Base-by-base conservation (phyloP, 2,113 vertebrate genomes). In the Pygoscelis adeliae region DNA sequence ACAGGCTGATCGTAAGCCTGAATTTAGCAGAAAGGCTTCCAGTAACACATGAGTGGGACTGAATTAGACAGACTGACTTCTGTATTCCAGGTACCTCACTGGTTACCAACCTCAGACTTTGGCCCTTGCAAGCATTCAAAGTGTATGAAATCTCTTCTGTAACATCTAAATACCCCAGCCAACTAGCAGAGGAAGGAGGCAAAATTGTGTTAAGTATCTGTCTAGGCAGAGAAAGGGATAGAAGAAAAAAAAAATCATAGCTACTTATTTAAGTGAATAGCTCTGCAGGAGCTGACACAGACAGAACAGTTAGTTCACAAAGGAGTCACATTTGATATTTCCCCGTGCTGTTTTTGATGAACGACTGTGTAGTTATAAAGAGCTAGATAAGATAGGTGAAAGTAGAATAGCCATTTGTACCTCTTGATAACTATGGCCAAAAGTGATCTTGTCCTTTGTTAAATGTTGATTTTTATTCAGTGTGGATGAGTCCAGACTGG, bases 21-120 rank as follows among this genome's bases (percentile, higher is more conserved):
- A 95, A 59, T 94, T 94, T 95, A 91, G 81, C 93, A 95, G 84
- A 81, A 95, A 94, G 87, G 95, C 71, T 96, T 96, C 96, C 95
- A 96, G 89, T 90, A 96, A 97, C 87, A 83, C 90, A 93, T 81
- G 92, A 94, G 94, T 49, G 85, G 70, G 91, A 50, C 79, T 83
- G 95, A 90, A 91, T 94, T 36, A 71, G 67, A 65, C 83, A 74
- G 74, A 70, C 59, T 58, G 86, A 82, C 11, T 87, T 92, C 91
- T 82, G 40, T 92, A 21, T 83, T 78, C 44, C 90, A 61, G 79
- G 52, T 44, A 65, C 23, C 92, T 91, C 95, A 44, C 30, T 32
- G 79, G 63, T 53, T 23, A 19, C 69, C 50, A 56, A 6, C 74
- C 79, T 55, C 93, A 52, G 67, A 42, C 49, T 70, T 23, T 21